Base-by-base conservation (phyloP, 1,140 invertebrate genomes). In the Antheraea pernyi region DNA sequence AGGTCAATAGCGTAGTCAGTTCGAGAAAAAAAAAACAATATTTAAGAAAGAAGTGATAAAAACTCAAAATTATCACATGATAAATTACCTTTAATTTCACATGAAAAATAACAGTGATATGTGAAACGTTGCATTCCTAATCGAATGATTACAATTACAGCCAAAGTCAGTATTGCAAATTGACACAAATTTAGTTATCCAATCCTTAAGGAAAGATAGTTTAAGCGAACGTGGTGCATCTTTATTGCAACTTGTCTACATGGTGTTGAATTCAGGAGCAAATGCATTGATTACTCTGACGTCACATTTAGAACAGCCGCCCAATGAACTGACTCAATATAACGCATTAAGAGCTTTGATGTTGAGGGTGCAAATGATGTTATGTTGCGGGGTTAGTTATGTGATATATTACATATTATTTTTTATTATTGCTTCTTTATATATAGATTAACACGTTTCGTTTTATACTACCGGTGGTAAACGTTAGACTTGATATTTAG, bases 331-430 rank as follows among this genome's bases (percentile, higher is more conserved):
- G 18, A 77, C 77, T 66, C 83, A 85, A 59, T 84, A 76, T 67
- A 76, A 74, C 30, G 85, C 83, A 19, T 67, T 92, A 22, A 81
- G 87, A 67, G 86, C 85, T 9, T 67, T 92, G 19, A 89, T 92
- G 88, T 86, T 92, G 68, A 81, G 89, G 60, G 77, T 91, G 37
- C 89, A 92, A 39, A 53, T 84, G 58, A 87, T 85, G 76, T 67
- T 91, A 59, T 92, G 88, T 69, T 83, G 84, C 68, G 81, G 79
- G 80, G 89, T 91, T 63, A 82, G 88, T 81, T 19, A 42, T 42
- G 11, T 42, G 22, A 42, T 42, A 9, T 42, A 7, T 42, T 39
- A 6, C 9, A 39, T 6, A 6, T 39, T 5, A 39, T 39, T 39
- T 39, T 6, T 9, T 39, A 39, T 39, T 42, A 2, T 42, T 42